These are phyloP conservation scores for Pollenia angustigena DNA, from an alignment of 2,888 invertebrate species.

Conservation along the genomic window DNA sequence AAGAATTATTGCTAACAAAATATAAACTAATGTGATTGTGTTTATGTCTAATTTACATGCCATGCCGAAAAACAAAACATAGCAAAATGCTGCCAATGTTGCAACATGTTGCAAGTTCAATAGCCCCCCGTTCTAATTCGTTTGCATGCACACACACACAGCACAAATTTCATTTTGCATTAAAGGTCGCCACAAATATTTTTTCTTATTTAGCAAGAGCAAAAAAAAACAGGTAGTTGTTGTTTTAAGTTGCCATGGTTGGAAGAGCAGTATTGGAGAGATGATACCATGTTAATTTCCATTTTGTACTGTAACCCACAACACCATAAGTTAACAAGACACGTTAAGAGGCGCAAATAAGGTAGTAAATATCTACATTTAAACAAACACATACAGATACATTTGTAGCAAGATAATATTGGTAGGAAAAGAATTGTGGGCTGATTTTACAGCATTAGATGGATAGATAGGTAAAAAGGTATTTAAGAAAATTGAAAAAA, in stretches of 20 bases:
- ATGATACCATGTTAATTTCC: slow-evolving; percentile 66
- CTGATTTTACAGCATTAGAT: slow-evolving; percentile 58
- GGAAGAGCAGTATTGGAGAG: slow-evolving; percentile 31
- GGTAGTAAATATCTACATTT: slow-evolving; percentile 57
- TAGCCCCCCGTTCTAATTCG: slow-evolving; percentile 47
- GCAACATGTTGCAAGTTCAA: slow-evolving; percentile 51
- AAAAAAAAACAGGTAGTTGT: slow-evolving; percentile 28
- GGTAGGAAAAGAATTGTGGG: slow-evolving; percentile 55
- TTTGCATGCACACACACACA: slow-evolving; percentile 31
- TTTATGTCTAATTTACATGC: slow-evolving; percentile 67
- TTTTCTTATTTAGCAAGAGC: background rate
- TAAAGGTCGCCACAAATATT: slow-evolving; percentile 57
- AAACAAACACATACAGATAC: slow-evolving; percentile 15
- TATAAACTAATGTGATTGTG: slow-evolving; percentile 68
- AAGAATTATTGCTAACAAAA: slow-evolving; percentile 64
- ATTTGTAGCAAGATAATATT: slow-evolving; percentile 44
- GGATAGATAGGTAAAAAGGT: slow-evolving; percentile 57
- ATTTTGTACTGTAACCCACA: slow-evolving; percentile 63
- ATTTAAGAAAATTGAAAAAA: slow-evolving; percentile 60
- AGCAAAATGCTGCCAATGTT: slow-evolving; percentile 26
- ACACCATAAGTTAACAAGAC: slow-evolving; percentile 60
- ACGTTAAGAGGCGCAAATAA: slow-evolving; percentile 70
- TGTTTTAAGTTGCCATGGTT: background rate
- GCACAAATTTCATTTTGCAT: slow-evolving; percentile 26
- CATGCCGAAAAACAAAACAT: slow-evolving; percentile 40